These are phyloP conservation scores for Brachystomella parvula DNA, from an alignment of 1,140 invertebrate genomes.

Conservation along the genomic window DNA sequence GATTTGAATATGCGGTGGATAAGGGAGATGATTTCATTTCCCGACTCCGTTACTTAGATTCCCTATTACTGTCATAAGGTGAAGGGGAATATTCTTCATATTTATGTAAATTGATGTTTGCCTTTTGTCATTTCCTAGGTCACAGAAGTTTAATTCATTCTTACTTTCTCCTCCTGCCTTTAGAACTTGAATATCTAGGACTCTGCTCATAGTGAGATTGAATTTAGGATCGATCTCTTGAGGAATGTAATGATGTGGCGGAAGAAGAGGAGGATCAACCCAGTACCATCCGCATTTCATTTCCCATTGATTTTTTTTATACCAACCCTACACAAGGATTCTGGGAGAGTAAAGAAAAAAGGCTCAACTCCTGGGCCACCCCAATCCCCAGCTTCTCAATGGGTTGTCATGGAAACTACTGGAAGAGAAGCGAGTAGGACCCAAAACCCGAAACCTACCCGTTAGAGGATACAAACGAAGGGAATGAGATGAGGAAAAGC, in stretches of 20 bases:
- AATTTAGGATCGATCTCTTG: conserved; percentile 36
- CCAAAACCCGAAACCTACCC: conserved; percentile 7
- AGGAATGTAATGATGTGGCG: conserved; percentile 37
- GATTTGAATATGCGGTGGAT: too few species aligned
- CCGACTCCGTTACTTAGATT: too few species aligned
- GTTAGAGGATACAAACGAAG: background rate
- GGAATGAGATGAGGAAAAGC: too few species aligned
- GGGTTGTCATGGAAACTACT: background rate
- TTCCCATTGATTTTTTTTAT: conserved; percentile 35
- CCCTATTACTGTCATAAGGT: too few species aligned
- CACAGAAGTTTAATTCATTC: too few species aligned
- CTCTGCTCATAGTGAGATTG: conserved; percentile 23
- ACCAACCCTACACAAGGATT: background rate
- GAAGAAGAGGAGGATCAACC: conserved; percentile 32
- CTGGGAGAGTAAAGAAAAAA: background rate
- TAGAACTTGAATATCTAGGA: background rate
- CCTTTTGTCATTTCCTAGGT: too few species aligned
- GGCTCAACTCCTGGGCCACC: background rate
- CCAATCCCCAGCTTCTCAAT: conserved; percentile 2
- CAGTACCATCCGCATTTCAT: conserved; percentile 36
- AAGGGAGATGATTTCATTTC: too few species aligned
- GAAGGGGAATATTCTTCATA: too few species aligned
- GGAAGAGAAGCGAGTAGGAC: background rate
- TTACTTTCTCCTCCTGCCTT: too few species aligned
- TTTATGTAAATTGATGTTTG: too few species aligned